Conservation (phyloP, 1,140 invertebrate species). For the Cotesia chilonis region DNA sequence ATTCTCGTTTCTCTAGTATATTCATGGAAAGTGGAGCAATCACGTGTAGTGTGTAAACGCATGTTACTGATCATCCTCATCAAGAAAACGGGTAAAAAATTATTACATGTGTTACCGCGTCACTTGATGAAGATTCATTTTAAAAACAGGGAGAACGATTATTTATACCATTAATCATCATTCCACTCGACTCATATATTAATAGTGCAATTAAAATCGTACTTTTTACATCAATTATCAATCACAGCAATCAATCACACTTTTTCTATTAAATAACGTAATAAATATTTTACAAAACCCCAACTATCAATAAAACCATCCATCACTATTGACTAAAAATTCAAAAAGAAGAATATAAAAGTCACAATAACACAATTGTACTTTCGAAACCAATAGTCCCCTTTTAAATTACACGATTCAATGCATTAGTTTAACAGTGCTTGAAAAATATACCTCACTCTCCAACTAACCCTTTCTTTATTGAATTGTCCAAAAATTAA, state of each 20-base stretch:
- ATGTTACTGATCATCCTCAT: constrained; percentile 22
- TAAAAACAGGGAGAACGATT: too few species aligned
- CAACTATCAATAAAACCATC: not conserved
- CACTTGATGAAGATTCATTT: too few species aligned
- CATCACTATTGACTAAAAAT: not conserved
- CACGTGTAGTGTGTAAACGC: constrained; percentile 17
- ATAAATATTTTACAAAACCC: not conserved
- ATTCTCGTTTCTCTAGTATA: constrained; percentile 11
- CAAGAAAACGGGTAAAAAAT: not conserved
- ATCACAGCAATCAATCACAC: too few species aligned
- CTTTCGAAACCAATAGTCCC: constrained; percentile 21
- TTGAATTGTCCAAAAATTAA: not conserved
- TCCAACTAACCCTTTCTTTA: not conserved
- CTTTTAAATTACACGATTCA: constrained; percentile 23
- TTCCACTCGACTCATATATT: too few species aligned
- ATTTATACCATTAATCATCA: too few species aligned
- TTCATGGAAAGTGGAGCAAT: constrained; percentile 28
- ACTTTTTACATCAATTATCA: too few species aligned
- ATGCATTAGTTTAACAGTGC: constrained; percentile 14
- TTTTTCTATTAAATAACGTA: too few species aligned
- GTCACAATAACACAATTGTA: too few species aligned
- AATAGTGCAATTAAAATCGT: too few species aligned
- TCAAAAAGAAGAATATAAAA: too few species aligned
- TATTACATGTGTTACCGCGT: constrained; percentile 2
- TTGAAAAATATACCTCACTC: not conserved